Evolutionary conservation across 2,888 invertebrate genomes (phyloP), one percentile per base, ranked within the genome.

Genomic region (Scaptomyza polygonia): DNA sequence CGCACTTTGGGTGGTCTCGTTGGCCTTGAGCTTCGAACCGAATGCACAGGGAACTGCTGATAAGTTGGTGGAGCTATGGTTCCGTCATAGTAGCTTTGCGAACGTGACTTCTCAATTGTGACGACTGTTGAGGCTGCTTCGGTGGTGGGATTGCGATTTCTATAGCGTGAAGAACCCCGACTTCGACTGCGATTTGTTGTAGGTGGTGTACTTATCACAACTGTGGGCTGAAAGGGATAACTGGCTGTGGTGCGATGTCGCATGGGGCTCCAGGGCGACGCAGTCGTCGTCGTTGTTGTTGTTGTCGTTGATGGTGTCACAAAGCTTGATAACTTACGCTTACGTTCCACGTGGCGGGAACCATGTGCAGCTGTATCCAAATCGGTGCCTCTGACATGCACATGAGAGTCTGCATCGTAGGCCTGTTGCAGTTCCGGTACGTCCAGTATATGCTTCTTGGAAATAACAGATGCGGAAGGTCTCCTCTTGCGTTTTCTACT

Each of bases 71-170:
- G 88, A 0, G 83, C 72, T 16, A 88, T 27, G 3, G 91, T 89
- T 9, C 92, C 92, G 36, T 90, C 92, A 65, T 92, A 92, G 54
- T 89, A 92, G 61, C 91, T 91, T 44, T 91, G 89, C 0, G 92
- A 92, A 52, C 88, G 87, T 0, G 92, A 92, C 67, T 92, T 92
- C 55, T 91, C 88, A 30, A 92, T 88, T 2, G 89, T 89, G 2
- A 92, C 72, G 14, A 81, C 77, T 9, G 87, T 84, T 11, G 84
- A 42, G 25, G 42, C 48, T 0, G 67, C 34, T 30, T 67, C 72
- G 8, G 64, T 57, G 40, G n/a, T 42, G 1, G 64, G 56, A 7
- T n/a, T 67, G 6, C 57, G 57, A 32, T n/a, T 71, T 39, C 67
- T 74, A 25, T 69, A 86, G 8, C 79, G 69, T 0, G 76, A 70